Evolutionary conservation across 2,888 invertebrate species (phyloP), one percentile per base, ranked within the genome.

Genomic region (Matsumyia berberina): DNA sequence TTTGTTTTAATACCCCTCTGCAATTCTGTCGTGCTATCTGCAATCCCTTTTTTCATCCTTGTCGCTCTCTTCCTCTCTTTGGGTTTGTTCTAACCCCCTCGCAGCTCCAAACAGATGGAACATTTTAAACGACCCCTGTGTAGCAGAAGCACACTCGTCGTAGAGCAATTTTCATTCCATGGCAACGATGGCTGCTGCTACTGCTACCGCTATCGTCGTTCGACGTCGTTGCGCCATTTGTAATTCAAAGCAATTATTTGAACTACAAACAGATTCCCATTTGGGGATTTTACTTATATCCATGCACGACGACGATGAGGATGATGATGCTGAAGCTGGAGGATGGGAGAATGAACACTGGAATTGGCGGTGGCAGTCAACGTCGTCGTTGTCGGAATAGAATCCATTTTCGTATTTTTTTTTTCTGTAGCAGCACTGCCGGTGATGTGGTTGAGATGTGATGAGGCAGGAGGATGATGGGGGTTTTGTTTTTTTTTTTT

Each of bases 201-300:
- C 69, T 49, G 33, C 64, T 49, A 46, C 58, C 39, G 55, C 37
- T 58, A 53, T 66, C 57, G 15, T 66, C 44, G 60, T 49, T 69
- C 77, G 69, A 46, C 69, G 64, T 80, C 74, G 74, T 76, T 85
- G 80, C 74, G 80, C 85, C 74, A 85, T 85, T 85, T 80, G 85
- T 76, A 85, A 80, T 85, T 85, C 85, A 85, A 85, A 85, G 85
- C 85, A 85, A 85, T 85, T 85, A 85, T 85, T 85, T 85, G 80
- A 85, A 85, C 85, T 85, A 85, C 85, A 80, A 85, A 85, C 85
- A 85, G 80, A 85, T 85, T 80, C 80, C 79, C 85, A 83, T 83
- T 83, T 83, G 80, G 80, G 85, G 74, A 85, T 85, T 80, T 85
- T 74, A 80, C 80, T 80, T 80, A 70, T 70, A 80, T 80, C 74